A percentile compares a stretch with the other conserved stretches of the same genome.
These are phyloP conservation scores for Hylaea fasciaria DNA, from an alignment of 2,888 invertebrate species.

Conservation along the genomic window DNA sequence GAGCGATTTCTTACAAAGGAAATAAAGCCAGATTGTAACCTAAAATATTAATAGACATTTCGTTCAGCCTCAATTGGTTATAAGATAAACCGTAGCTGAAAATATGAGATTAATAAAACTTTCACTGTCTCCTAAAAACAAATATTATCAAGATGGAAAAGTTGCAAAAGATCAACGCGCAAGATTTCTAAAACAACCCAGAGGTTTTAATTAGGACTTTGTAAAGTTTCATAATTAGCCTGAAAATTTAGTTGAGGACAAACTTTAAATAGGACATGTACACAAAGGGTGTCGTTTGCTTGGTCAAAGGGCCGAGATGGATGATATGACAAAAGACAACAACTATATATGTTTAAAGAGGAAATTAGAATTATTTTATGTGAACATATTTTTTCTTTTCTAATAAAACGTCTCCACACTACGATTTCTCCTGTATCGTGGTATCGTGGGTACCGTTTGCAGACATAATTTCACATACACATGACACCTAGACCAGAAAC, in stretches of 20 bases:
- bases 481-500: no score
- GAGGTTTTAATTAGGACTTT: constrained; percentile 67
- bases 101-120: neutral
- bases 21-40: no score
- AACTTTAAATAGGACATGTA: constrained; percentile 71
- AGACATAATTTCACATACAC: no score
- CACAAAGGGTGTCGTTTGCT: constrained; percentile 57
- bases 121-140: constrained; percentile 2
- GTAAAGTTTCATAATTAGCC: constrained; percentile 67
- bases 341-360: neutral
- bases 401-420: no score
- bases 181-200: constrained; percentile 43
- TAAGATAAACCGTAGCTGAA: neutral
- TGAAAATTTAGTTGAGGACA: constrained; percentile 64
- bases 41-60: no score
- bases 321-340: constrained; percentile 6
- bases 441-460: no score
- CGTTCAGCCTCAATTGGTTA: no score
- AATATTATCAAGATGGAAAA: constrained; percentile 28
- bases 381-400: no score
- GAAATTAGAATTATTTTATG: neutral
- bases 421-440: no score
- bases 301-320: constrained; percentile 12
- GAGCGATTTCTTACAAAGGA: no score
- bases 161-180: constrained; percentile 41